Base-by-base conservation (phyloP, 2,113 vertebrate genomes). In the Phasianus colchicus region DNA sequence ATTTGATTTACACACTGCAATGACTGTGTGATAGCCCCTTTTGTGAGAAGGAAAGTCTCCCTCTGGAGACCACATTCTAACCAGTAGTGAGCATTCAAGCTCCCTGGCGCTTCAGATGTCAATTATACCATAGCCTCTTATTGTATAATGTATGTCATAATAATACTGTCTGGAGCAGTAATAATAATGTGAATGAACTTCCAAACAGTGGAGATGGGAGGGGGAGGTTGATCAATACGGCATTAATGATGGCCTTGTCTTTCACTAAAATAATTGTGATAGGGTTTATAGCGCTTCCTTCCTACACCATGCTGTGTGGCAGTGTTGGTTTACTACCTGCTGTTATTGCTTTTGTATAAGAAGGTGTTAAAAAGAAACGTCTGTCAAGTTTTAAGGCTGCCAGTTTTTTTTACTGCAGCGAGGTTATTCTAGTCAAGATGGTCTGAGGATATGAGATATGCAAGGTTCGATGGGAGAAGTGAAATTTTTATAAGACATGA, bases 51-150 rank as follows among this genome's bases (percentile, higher is more conserved):
- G 72, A 73, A 95, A 93, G 61, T 80, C 34, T 86, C 36, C 54
- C 95, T 89, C 95, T 71, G 58, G 81, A 87, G 91, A 85, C 76
- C 58, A 80, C 76, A 64, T 76, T 67, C 73, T 85, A 95, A 93
- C 86, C 45, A 60, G 81, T 48, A 78, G 89, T 87, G 90, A 90
- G 86, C 69, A 90, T 94, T 36, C 19, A 43, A 86, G 70, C 63
- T 95, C 91, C 60, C 84, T 72, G 74, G 83, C 95, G 92, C 86
- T 97, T 95, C 89, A 85, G 86, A 71, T 96, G 77, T 93, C 96
- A 95, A 65, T 95, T 97, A 96, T 83, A 94, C 83, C 88, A 96
- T 96, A 97, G 83, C 87, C 54, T 97, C 77, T 94, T 95, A 96
- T 84, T 95, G 82, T 91, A 82, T 95, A 94, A 90, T 79, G 54